Evolutionary conservation across 92 coral and sea anemone species (phyloP).

Genomic region (Plumapathes pennacea): DNA sequence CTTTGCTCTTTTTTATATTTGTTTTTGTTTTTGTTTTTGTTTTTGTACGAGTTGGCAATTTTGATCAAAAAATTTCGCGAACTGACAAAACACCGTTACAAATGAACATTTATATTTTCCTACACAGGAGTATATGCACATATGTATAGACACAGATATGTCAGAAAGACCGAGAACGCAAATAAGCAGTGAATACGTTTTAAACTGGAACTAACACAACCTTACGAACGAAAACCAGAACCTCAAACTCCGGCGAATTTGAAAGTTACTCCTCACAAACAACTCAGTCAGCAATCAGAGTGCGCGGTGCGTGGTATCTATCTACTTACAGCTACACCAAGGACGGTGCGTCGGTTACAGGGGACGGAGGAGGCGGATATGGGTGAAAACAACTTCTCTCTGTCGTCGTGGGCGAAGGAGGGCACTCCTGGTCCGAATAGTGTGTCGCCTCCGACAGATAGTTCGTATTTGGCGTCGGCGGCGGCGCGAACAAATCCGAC

Average conservation of each 20-base stretch:
- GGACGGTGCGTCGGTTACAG: constrained; percentile 98
- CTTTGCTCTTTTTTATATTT: too few relatives aligned
- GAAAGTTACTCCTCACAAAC: not conserved
- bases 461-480: constrained; percentile 97
- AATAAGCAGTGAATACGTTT: not conserved
- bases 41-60: too few relatives aligned
- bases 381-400: constrained; percentile 84
- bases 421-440: constrained; percentile 89
- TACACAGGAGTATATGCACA: not conserved
- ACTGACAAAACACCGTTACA: too few relatives aligned
- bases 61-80: too few relatives aligned
- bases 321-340: too few relatives aligned
- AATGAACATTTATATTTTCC: not conserved
- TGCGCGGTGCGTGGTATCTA: too few relatives aligned
- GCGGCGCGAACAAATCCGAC: constrained; percentile 90
- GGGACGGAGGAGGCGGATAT: constrained; percentile 99
- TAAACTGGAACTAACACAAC: not conserved
- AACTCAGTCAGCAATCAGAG: not conserved
- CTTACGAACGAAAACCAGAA: not conserved
- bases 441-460: constrained; percentile 93
- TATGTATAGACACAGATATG: not conserved
- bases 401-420: constrained; percentile 87
- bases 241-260: too few relatives aligned
- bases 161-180: not conserved
- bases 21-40: too few relatives aligned